These are phyloP conservation scores for Protobothrops flavoviridis DNA, from an alignment of 2,113 vertebrate species.

Conservation along the genomic window DNA sequence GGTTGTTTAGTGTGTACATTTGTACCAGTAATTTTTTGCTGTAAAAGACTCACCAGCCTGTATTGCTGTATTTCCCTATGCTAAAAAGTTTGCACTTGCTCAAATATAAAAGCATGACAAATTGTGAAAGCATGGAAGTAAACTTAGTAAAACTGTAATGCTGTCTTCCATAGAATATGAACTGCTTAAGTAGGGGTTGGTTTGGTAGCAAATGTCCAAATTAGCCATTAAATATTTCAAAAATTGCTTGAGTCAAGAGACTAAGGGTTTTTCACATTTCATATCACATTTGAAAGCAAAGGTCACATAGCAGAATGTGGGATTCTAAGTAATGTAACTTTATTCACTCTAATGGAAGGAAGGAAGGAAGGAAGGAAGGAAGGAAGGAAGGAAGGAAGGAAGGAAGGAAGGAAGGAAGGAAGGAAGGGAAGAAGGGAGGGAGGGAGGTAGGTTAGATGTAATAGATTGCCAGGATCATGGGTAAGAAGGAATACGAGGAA, in stretches of 20 bases:
- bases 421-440: too few species aligned
- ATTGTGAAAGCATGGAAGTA: not conserved
- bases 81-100: too few species aligned
- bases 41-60: too few species aligned
- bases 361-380: too few species aligned
- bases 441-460: too few species aligned
- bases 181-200: not conserved
- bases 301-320: not conserved
- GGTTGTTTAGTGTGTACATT: too few species aligned
- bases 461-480: not conserved
- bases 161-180: not conserved
- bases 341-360: not conserved
- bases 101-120: not conserved
- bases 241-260: not conserved
- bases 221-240: not conserved
- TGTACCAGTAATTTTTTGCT: too few species aligned
- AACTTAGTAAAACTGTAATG: not conserved
- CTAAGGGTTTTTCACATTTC: not conserved
- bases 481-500: too few species aligned
- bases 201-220: not conserved
- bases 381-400: too few species aligned
- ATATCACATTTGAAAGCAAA: not conserved
- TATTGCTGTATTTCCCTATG: too few species aligned
- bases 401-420: too few species aligned
- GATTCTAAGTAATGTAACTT: not conserved